Conservation (phyloP, 2,888 invertebrate genomes). For the Agrotis exclamationis region DNA sequence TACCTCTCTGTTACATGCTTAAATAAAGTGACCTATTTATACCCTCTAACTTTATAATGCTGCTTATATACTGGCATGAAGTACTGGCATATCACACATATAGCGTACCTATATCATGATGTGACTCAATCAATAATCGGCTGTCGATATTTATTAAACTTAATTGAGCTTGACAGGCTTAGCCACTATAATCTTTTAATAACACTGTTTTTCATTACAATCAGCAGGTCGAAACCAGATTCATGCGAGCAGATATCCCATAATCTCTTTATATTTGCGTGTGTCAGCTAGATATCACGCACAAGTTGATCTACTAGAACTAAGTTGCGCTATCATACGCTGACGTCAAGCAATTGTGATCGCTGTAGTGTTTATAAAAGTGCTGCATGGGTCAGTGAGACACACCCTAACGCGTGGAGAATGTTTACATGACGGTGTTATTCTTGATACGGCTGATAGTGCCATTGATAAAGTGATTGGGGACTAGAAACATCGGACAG, state of each 20-base stretch:
- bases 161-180: neutral
- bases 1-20: too few species aligned
- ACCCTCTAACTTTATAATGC: too few species aligned
- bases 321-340: slow-evolving; percentile 23
- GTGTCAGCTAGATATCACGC: slow-evolving; percentile 1
- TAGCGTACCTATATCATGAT: too few species aligned
- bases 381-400: slow-evolving; percentile 65
- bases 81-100: too few species aligned
- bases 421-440: slow-evolving; percentile 56
- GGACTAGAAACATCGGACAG: neutral
- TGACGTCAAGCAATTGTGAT: slow-evolving; percentile 66
- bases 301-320: slow-evolving; percentile 8
- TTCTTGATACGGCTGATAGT: slow-evolving; percentile 34
- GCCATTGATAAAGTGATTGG: slow-evolving; percentile 25
- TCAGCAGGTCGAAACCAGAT: neutral
- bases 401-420: slow-evolving; percentile 71
- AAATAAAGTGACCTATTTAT: too few species aligned
- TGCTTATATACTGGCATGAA: too few species aligned
- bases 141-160: neutral
- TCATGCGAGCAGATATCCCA: neutral
- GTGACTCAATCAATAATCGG: too few species aligned
- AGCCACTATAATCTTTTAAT: neutral
- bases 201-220: neutral
- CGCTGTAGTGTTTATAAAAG: slow-evolving; percentile 63
- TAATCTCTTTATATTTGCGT: neutral